Evolutionary conservation across 2,888 invertebrate species (phyloP).

Genomic region (Drosophila koepferae): DNA sequence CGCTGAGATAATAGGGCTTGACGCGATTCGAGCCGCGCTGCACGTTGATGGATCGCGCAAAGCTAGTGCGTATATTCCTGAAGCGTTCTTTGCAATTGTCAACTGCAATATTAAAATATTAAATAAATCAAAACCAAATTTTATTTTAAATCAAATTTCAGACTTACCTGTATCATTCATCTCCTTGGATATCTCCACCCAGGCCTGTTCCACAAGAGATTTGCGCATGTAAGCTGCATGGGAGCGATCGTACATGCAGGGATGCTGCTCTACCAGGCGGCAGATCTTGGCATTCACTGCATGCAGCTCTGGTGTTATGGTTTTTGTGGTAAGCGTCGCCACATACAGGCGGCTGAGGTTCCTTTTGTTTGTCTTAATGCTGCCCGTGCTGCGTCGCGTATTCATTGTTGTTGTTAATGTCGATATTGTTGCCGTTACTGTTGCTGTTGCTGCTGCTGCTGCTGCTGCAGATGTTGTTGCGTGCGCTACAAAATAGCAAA

Average conservation of each 20-base stretch:
- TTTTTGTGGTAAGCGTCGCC: conserved; percentile 51
- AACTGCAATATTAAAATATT: conserved; percentile 49
- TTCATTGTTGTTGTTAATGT: conserved; percentile 37
- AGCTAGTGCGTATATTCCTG: conserved; percentile 83
- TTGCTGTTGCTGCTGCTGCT: conserved; percentile 6
- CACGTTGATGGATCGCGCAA: conserved; percentile 82
- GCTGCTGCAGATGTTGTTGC: conserved; percentile 12
- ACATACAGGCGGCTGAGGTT: conserved; percentile 24
- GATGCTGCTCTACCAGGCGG: conserved; percentile 75
- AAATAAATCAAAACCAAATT: background rate
- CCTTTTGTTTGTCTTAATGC: conserved; percentile 29
- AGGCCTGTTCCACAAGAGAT: conserved; percentile 78
- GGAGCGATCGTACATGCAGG: conserved; percentile 83
- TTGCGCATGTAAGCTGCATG: conserved; percentile 78
- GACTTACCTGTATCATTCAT: conserved; percentile 77
- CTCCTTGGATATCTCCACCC: conserved; percentile 80
- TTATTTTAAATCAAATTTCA: background rate
- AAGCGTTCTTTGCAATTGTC: conserved; percentile 83
- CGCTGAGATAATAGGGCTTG: conserved; percentile 80
- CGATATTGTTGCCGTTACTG: background rate
- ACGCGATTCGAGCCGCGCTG: conserved; percentile 79
- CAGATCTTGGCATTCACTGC: conserved; percentile 81
- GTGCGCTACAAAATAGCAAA: conserved; percentile 21
- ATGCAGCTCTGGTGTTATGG: conserved; percentile 74
- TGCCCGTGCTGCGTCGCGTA: conserved; percentile 56